phyloP scores from a whole-genome alignment of 2,888 invertebrate species.

The Hermaeophaga mercurialis region DNA sequence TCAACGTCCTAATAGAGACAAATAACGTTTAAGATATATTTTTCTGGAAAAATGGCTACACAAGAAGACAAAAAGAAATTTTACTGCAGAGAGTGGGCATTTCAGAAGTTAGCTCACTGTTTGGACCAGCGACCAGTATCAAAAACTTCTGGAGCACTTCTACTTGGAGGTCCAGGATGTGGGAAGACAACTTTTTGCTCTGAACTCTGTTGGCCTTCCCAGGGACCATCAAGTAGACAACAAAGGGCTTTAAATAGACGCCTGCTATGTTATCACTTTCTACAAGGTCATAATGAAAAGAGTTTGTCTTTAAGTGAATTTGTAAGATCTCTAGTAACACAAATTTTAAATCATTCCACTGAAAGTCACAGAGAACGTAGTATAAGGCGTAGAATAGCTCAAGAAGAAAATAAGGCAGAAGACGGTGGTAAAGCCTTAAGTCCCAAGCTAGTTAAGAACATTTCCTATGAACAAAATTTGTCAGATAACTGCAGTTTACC shows the following conservation, averaged over 20 bases:
- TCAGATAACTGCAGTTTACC: constrained; percentile 45
- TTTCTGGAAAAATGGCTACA: constrained; percentile 44
- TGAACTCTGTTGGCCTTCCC: constrained; percentile 75
- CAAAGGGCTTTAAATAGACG: constrained; percentile 77
- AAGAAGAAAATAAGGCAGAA: constrained; percentile 43
- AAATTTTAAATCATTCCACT: constrained; percentile 76
- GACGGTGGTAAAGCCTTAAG: constrained; percentile 32
- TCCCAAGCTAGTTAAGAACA: constrained; percentile 39
- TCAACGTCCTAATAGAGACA: constrained; percentile 41
- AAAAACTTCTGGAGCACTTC: constrained; percentile 86
- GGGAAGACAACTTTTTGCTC: constrained; percentile 92
- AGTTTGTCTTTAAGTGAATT: constrained; percentile 86
- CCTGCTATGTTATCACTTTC: constrained; percentile 85
- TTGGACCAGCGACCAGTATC: constrained; percentile 85
- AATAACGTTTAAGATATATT: constrained; percentile 37
- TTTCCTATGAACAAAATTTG: constrained; percentile 44
- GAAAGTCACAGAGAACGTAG: constrained; percentile 58
- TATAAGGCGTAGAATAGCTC: constrained; percentile 51
- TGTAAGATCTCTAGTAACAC: constrained; percentile 82
- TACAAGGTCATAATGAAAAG: constrained; percentile 84
- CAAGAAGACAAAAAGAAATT: constrained; percentile 73
- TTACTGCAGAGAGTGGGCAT: constrained; percentile 94
- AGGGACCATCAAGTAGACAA: constrained; percentile 69
- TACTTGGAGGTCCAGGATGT: constrained; percentile 88
- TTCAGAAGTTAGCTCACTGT: constrained; percentile 90